Evolutionary conservation across 2,113 vertebrate genomes (phyloP), one percentile per base, ranked within the genome.

Genomic region (Chunga burmeisteri): DNA sequence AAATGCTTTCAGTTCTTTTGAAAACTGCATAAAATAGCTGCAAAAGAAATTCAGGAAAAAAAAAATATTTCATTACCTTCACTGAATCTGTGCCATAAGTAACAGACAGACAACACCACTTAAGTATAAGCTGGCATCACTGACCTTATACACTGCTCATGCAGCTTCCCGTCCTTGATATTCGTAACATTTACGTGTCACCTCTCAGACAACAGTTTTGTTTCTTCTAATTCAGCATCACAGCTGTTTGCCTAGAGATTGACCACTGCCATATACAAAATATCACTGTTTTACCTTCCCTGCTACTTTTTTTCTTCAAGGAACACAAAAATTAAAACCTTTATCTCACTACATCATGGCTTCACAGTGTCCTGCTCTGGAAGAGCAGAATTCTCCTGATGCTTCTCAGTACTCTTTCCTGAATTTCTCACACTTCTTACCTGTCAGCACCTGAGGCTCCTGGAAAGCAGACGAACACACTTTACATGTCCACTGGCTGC

Each of bases 381-480:
- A 81, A 91, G 8, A 78, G 66, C 26, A 86, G 34, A 91, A 71
- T 30, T 79, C 20, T 83, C 50, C 50, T 63, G 23, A 55, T 27
- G 25, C 10, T 40, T 86, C 61, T 86, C 52, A 84, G 25, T 11
- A 70, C 49, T 49, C 25, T 67, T 47, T 62, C 52, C 50, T 8
- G 2, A 61, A 90, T 71, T 88, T 88, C 58, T 70, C 52, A 47
- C 38, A 83, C 79, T 82, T 88, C 95, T 96, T 94, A 98, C 98
- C 98, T n/a, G 98, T 98, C 81, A 98, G 96, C 38, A 98, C 97
- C 90, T 98, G 98, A 85, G 98, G 97, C 92, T 98, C 98, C 12
- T 93, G 90, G 94, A 98, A 98, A 81, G 93, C 53, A 65, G 96
- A 91, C 29, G 97, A 96, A 73, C 98, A 98, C 86, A 98, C 98